phyloP scores from a whole-genome alignment of 2,797 vertebrate species.

The Propithecus perrieri region DNA sequence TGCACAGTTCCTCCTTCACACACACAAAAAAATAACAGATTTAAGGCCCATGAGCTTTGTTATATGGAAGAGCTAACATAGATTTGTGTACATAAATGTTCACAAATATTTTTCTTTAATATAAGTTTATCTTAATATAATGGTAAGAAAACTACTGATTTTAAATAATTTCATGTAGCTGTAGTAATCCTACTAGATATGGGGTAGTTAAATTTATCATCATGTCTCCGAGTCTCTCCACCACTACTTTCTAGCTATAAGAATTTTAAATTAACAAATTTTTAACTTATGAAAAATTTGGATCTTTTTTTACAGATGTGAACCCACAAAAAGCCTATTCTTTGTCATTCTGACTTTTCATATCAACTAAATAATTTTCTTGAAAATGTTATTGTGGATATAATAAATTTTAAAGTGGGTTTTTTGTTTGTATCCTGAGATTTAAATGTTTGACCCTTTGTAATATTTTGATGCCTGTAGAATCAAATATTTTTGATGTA shows the following conservation, averaged over 20 bases:
- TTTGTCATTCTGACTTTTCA: conserved; percentile 22
- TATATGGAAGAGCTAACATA: not conserved
- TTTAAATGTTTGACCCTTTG: conserved; percentile 35
- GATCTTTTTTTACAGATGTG: not conserved
- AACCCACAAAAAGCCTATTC: not conserved
- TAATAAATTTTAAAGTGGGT: conserved; percentile 35
- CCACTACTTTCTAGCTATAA: not conserved
- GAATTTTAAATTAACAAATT: not conserved
- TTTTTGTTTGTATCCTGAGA: conserved; percentile 31
- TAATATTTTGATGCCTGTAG: not conserved
- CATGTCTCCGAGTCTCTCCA: not conserved
- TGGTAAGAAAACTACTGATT: not conserved
- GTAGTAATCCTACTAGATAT: not conserved
- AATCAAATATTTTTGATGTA: not conserved
- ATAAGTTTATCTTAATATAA: not conserved
- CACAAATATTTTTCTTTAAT: conserved; percentile 24
- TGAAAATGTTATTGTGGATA: not conserved
- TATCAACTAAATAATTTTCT: conserved; percentile 25
- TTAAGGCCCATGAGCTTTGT: not conserved
- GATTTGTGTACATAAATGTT: conserved; percentile 19
- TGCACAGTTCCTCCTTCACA: not conserved
- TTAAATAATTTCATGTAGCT: not conserved
- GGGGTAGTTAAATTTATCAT: not conserved
- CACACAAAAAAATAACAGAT: not conserved
- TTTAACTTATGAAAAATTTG: not conserved